Base-by-base conservation (phyloP, 2,797 vertebrate species). In the Pyrrhura leucotis region DNA sequence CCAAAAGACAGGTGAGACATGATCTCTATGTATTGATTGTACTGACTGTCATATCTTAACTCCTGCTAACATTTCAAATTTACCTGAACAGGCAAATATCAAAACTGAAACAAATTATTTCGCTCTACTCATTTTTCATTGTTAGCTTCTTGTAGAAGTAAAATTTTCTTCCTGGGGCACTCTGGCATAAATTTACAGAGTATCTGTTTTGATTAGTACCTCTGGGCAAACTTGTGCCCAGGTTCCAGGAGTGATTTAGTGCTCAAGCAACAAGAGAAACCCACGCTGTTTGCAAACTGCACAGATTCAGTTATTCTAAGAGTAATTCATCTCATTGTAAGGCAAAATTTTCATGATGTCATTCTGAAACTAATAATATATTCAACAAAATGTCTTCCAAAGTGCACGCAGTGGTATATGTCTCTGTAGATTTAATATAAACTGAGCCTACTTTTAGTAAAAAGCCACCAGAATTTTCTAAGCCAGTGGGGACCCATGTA, bases 391-490 rank as follows among this genome's bases (percentile, higher is more conserved):
- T 61, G 20, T 68, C 71, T 93, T 93, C 71, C 39, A 31, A 93
- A 80, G 47, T 62, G 59, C 29, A 44, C 4, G 15, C 80, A 91
- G 11, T 66, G 21, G 26, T 10, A 58, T 61, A 58, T 14, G 47
- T 65, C 40, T 90, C 62, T 63, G 65, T 33, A 85, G 51, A 63
- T 85, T 84, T 77, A 56, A 67, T 83, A 71, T 22, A 73, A 92
- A 81, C 29, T 19, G 13, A 91, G 51, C 39, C 31, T 87, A 39
- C 50, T 63, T 79, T 77, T 72, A 73, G 15, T 76, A 87, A 87
- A 80, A 90, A 89, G 51, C 51, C 74, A 69, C 37, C 44, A 85
- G 85, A 78, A 91, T 85, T 91, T 89, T 91, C 66, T 28, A 84
- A 67, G 53, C n/a, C 89, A 69, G 13, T 42, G 51, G 73, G 23